A percentile compares a stretch with the other conserved stretches of the same genome.
These are phyloP conservation scores for Setipinna tenuifilis DNA, from an alignment of 2,797 vertebrate genomes.

Conservation along the genomic window DNA sequence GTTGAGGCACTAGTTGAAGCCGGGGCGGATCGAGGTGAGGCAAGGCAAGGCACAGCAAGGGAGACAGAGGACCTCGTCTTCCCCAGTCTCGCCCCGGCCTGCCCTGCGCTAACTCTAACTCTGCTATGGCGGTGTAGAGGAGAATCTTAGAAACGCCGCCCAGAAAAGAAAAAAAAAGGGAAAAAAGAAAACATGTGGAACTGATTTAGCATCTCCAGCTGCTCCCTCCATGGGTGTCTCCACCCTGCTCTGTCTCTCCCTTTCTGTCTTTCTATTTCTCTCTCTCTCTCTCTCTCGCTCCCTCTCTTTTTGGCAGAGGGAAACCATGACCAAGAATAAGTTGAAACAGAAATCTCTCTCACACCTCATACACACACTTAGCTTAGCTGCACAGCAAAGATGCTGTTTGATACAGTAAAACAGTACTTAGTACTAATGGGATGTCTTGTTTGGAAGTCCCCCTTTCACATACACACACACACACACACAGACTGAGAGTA, in stretches of 20 bases:
- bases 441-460: conserved; percentile 26
- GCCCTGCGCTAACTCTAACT: not conserved
- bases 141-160: conserved; percentile 62
- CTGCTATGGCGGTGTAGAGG: not conserved
- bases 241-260: conserved; percentile 62
- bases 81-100: not conserved
- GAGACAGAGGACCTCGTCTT: not conserved
- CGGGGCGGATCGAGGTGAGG: not conserved
- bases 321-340: conserved; percentile 62
- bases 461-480: not conserved
- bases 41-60: not conserved
- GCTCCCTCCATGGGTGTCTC: conserved; percentile 68
- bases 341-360: conserved; percentile 64
- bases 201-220: conserved; percentile 72
- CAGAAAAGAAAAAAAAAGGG: not conserved
- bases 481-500: not conserved
- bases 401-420: conserved; percentile 44
- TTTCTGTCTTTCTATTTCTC: conserved; percentile 31
- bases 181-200: conserved; percentile 72
- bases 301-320: conserved; percentile 63
- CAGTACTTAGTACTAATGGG: not conserved
- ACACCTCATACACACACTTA: conserved; percentile 40
- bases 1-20: conserved; percentile 31
- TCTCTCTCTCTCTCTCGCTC: conserved; percentile 46
- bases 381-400: conserved; percentile 33